phyloP scores from a whole-genome alignment of 2,797 vertebrate genomes.

The Synaphobranchus kaupii region DNA sequence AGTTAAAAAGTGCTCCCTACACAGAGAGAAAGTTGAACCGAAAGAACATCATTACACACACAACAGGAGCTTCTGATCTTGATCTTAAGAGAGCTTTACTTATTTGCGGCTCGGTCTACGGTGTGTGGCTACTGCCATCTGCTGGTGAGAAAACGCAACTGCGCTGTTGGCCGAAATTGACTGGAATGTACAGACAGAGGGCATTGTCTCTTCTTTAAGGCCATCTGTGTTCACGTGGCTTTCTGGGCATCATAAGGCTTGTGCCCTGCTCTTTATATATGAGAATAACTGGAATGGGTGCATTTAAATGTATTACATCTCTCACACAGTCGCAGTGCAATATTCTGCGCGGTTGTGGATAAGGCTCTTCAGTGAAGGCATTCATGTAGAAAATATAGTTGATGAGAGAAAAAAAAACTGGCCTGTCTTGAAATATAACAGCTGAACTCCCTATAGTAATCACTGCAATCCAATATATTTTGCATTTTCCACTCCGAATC shows the following conservation, averaged over 20 bases:
- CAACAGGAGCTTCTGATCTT: slow-evolving; percentile 5
- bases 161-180: slow-evolving; percentile 52
- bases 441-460: slow-evolving; percentile 22
- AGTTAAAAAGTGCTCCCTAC: slow-evolving; percentile 4
- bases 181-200: neutral
- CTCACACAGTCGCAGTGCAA: neutral
- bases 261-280: neutral
- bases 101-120: neutral
- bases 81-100: neutral
- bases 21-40: slow-evolving; percentile 16
- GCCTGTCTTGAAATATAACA: slow-evolving; percentile 26
- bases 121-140: slow-evolving; percentile 73
- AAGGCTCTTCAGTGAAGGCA: slow-evolving; percentile 18
- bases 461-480: slow-evolving; percentile 39
- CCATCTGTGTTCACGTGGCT: neutral
- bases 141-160: slow-evolving; percentile 55
- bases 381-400: slow-evolving; percentile 15
- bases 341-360: neutral
- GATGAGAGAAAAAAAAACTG: slow-evolving; percentile 4
- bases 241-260: neutral
- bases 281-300: neutral
- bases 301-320: neutral
- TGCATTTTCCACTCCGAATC: slow-evolving; percentile 31
- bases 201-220: slow-evolving; percentile 1
- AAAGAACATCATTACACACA: slow-evolving; percentile 30